Conservation (phyloP, 2,888 invertebrate species). For the Noctua fimbriata region DNA sequence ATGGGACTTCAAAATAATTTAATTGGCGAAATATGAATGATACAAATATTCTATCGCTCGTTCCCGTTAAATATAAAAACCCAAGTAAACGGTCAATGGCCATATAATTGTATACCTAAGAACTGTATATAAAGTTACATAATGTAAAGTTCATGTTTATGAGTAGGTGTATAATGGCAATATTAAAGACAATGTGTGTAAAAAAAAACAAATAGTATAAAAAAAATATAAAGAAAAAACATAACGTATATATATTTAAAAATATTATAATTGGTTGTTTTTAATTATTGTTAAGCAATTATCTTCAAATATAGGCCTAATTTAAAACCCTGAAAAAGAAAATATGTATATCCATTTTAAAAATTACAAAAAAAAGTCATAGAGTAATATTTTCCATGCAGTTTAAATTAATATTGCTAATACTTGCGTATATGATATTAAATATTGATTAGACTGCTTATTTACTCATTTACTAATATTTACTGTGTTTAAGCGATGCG, state of each 20-base stretch:
- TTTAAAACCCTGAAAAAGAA: not conserved
- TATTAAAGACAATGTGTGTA: conserved; percentile 45
- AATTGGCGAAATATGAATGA: not conserved
- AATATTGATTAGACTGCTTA: conserved; percentile 20
- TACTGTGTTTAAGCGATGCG: conserved; percentile 42
- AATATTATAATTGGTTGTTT: conserved; percentile 15
- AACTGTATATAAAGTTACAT: conserved; percentile 45
- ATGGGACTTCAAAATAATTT: not conserved
- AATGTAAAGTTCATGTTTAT: conserved; percentile 37
- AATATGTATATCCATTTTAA: conserved; percentile 10
- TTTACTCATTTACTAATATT: conserved; percentile 43
- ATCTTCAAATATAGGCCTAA: conserved; percentile 40
- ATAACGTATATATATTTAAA: not conserved
- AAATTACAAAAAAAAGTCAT: conserved; percentile 19
- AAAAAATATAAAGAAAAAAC: not conserved
- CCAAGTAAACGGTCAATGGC: not conserved
- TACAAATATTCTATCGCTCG: not conserved
- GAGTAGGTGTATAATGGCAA: conserved; percentile 31
- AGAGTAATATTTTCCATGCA: conserved; percentile 15
- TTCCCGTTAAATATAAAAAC: not conserved
- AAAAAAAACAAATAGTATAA: conserved; percentile 9
- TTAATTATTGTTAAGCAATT: conserved; percentile 6
- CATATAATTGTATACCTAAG: conserved; percentile 35
- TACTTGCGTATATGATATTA: conserved; percentile 13
- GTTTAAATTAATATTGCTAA: not conserved